Conservation (phyloP, 1,140 invertebrate genomes). For the Pemphigus obesinymphae region DNA sequence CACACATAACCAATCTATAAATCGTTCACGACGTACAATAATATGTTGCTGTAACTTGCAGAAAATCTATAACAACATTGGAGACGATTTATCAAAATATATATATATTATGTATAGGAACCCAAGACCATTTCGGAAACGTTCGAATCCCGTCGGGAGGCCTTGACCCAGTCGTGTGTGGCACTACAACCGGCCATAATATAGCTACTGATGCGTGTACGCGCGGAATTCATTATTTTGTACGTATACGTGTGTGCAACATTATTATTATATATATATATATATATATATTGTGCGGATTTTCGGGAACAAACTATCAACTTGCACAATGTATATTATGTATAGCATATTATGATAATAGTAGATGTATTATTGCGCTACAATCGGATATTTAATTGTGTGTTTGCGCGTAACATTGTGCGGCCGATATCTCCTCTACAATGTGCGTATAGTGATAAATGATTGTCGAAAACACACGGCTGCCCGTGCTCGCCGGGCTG, state of each 20-base stretch:
- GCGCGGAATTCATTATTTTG: neutral
- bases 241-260: neutral
- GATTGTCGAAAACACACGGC: neutral
- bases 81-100: neutral
- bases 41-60: neutral
- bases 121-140: neutral
- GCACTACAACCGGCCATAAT: neutral
- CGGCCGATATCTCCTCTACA: no score
- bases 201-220: neutral
- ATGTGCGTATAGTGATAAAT: neutral
- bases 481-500: neutral
- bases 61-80: neutral
- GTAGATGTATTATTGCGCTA: neutral
- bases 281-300: neutral
- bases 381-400: neutral
- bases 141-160: conserved; percentile 11
- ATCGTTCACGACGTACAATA: neutral
- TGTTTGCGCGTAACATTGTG: neutral
- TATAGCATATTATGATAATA: neutral
- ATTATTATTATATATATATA: neutral
- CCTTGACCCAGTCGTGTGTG: conserved; percentile 19
- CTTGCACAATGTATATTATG: neutral
- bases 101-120: neutral
- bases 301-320: neutral
- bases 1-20: no score